Evolutionary conservation across 2,113 vertebrate genomes (phyloP).

Genomic region (Trochalopteron elliotii): DNA sequence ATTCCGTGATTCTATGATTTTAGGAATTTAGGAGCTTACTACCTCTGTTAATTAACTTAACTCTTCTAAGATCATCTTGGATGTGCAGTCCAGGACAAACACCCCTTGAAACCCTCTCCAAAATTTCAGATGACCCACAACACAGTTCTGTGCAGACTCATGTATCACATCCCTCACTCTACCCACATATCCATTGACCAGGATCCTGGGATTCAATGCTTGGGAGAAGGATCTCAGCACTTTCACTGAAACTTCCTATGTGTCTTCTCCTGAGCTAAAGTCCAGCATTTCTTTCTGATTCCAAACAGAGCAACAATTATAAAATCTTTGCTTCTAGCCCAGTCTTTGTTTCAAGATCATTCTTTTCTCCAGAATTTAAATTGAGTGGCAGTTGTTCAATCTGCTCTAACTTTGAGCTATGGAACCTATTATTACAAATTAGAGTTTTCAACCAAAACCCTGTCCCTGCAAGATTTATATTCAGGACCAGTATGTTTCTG

Average conservation of each 20-base stretch:
- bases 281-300: neutral
- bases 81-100: neutral
- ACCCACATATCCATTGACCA: neutral
- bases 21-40: neutral
- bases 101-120: neutral
- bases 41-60: neutral
- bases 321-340: neutral
- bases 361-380: neutral
- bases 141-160: too few species aligned
- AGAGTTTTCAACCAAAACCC: neutral
- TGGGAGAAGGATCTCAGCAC: neutral
- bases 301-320: neutral
- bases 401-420: neutral
- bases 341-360: neutral
- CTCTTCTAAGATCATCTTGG: neutral
- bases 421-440: neutral
- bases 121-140: neutral
- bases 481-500: neutral
- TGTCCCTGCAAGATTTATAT: neutral
- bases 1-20: neutral
- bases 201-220: rapidly evolving
- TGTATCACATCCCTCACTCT: neutral
- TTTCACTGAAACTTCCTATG: neutral
- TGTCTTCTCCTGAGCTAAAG: neutral
- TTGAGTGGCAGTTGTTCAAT: neutral